Conservation (phyloP, 2,797 vertebrate genomes). For the Eulemur coronatus region DNA sequence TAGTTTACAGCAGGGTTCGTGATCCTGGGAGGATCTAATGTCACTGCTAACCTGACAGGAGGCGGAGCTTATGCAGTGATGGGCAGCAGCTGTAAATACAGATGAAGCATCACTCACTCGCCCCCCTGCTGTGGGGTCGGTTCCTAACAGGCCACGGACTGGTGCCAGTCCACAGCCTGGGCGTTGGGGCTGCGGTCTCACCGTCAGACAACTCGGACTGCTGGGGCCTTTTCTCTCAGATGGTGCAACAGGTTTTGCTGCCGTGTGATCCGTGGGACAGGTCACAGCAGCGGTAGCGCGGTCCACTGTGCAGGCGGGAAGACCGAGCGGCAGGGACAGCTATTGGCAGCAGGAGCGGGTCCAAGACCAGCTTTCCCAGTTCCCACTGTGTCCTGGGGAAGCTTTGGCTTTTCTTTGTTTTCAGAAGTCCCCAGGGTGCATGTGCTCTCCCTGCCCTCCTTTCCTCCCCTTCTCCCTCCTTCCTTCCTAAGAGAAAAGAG, state of each 20-base stretch:
- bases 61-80: too few species aligned
- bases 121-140: too few species aligned
- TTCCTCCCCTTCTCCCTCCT: not conserved
- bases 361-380: fast-evolving
- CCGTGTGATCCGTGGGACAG: too few species aligned
- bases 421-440: fast-evolving
- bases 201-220: not conserved
- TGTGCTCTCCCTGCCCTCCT: too few species aligned
- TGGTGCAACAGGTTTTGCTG: fast-evolving
- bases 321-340: not conserved
- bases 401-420: not conserved
- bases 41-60: too few species aligned
- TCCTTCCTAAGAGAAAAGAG: not conserved
- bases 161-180: too few species aligned
- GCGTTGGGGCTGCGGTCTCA: not conserved
- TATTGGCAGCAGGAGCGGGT: fast-evolving
- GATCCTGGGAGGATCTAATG: too few species aligned
- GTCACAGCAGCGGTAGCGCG: fast-evolving
- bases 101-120: too few species aligned
- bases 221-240: not conserved
- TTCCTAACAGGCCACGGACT: too few species aligned
- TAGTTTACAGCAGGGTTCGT: too few species aligned
- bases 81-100: too few species aligned
- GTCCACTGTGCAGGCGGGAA: not conserved
- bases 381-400: not conserved